Conservation (phyloP, 2,113 vertebrate species). For the Colius striatus region DNA sequence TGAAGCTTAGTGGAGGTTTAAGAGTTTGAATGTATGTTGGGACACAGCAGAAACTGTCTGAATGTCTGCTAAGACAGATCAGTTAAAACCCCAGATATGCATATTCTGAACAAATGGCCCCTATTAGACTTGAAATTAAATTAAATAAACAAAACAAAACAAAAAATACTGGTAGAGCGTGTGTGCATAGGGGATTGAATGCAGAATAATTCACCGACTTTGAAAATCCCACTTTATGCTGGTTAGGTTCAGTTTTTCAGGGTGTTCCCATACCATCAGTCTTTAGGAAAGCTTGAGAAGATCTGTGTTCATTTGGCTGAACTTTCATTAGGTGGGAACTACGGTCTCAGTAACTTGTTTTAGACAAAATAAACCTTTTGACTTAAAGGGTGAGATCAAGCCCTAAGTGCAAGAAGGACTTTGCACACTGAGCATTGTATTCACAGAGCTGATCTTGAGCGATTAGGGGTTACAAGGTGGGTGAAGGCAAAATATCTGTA, state of each 20-base stretch:
- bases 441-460: not conserved
- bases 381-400: not conserved
- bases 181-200: rapidly evolving
- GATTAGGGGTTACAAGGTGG: not conserved
- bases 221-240: not conserved
- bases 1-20: not conserved
- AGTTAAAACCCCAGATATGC: not conserved
- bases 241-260: not conserved
- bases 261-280: not conserved
- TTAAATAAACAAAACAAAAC: not conserved
- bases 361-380: not conserved
- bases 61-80: not conserved
- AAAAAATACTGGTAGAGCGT: not conserved
- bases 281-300: not conserved
- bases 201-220: not conserved
- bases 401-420: not conserved
- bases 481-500: not conserved
- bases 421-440: not conserved
- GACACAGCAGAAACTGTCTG: not conserved
- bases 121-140: not conserved
- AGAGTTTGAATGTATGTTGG: not conserved
- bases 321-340: not conserved
- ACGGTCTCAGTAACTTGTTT: not conserved
- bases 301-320: not conserved
- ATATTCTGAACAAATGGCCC: not conserved